Percentiles rank a stretch among this genome's conserved stretches.
phyloP scores from a whole-genome alignment of 2,888 invertebrate genomes.

The Pollenia labialis region DNA sequence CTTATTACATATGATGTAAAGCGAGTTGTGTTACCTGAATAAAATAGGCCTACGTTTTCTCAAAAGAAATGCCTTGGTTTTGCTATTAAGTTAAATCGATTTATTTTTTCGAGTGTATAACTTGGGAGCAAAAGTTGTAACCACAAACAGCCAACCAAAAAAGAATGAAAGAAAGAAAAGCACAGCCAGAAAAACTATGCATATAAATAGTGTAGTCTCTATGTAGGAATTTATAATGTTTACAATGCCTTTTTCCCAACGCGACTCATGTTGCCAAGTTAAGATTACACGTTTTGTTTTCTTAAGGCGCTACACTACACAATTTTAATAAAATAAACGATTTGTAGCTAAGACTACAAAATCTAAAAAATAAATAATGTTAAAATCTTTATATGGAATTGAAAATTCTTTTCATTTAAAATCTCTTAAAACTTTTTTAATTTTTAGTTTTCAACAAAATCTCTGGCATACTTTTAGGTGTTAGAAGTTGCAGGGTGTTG shows the following conservation, averaged over 20 bases:
- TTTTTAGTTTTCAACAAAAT: background rate
- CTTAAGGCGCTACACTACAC: constrained; percentile 37
- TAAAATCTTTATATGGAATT: too few species aligned
- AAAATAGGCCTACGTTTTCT: too few species aligned
- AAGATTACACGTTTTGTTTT: constrained; percentile 51
- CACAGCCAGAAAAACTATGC: constrained; percentile 39
- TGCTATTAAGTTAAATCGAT: too few species aligned
- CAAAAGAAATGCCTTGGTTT: too few species aligned
- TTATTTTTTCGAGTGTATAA: constrained; percentile 16
- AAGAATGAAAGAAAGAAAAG: background rate
- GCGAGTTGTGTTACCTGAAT: too few species aligned
- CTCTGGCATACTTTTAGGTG: constrained; percentile 32
- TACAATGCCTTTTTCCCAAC: constrained; percentile 55
- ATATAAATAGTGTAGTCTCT: constrained; percentile 58
- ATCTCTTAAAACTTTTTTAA: background rate
- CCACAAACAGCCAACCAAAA: constrained; percentile 20
- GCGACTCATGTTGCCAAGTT: constrained; percentile 56
- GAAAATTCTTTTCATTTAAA: too few species aligned
- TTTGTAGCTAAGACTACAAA: too few species aligned
- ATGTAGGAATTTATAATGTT: constrained; percentile 65
- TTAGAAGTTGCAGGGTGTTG: constrained; percentile 1
- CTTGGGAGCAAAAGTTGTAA: constrained; percentile 36
- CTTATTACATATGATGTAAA: too few species aligned
- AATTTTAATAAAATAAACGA: background rate
- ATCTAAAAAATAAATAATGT: too few species aligned